A percentile compares a stretch with the other conserved stretches of the same genome.
phyloP scores from a whole-genome alignment of 1,140 invertebrate species.

The Halyomorpha halys region DNA sequence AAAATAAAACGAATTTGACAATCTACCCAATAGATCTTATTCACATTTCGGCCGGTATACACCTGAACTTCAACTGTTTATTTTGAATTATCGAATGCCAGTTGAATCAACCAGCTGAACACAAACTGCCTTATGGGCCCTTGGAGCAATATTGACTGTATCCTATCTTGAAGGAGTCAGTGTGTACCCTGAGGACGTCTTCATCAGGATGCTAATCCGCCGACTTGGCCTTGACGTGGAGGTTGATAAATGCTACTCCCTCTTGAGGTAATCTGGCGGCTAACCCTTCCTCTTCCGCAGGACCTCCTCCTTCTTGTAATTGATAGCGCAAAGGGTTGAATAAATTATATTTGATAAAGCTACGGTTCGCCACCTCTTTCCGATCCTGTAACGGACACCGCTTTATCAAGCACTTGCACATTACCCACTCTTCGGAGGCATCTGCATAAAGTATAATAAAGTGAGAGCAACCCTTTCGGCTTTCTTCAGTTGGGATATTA shows the following conservation, averaged over 20 bases:
- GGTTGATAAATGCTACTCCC: background rate
- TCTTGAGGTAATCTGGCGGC: background rate
- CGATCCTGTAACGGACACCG: background rate
- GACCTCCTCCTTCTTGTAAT: slow-evolving; percentile 8
- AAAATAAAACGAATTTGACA: too few species aligned
- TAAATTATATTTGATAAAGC: slow-evolving; percentile 13
- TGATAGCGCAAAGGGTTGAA: slow-evolving; percentile 9
- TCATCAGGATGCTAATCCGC: slow-evolving; percentile 13
- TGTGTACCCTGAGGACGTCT: slow-evolving; percentile 12
- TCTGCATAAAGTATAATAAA: slow-evolving; percentile 6
- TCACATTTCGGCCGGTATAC: too few species aligned
- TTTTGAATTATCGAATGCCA: background rate
- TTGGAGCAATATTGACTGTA: too few species aligned
- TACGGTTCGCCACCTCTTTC: background rate
- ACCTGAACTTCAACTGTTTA: slow-evolving; percentile 1
- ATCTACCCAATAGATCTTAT: too few species aligned
- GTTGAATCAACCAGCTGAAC: background rate
- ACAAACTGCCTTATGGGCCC: background rate
- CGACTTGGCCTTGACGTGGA: background rate
- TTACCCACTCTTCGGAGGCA: slow-evolving; percentile 1
- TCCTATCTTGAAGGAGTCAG: background rate
- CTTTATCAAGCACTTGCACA: slow-evolving; percentile 9
- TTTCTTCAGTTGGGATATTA: background rate
- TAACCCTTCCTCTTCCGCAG: slow-evolving; percentile 3
- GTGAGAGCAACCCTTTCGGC: too few species aligned